A percentile compares a stretch with the other conserved stretches of the same genome.
phyloP scores from a whole-genome alignment of 2,113 vertebrate species.

The Chaenocephalus aceratus region DNA sequence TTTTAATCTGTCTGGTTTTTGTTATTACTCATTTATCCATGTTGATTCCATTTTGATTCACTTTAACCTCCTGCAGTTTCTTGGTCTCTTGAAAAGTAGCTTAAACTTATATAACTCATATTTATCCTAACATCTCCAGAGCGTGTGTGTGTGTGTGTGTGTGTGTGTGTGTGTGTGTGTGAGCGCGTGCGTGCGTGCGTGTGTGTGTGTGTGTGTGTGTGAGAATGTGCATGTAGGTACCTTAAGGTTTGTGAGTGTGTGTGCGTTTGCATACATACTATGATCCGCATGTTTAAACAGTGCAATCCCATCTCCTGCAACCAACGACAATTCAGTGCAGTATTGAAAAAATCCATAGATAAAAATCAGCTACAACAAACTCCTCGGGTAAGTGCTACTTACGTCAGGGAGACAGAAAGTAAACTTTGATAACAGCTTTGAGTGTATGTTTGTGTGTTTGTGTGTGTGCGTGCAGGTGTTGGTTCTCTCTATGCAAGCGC shows the following conservation, averaged over 20 bases:
- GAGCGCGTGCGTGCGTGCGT: background rate
- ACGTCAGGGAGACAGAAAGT: conserved; percentile 40
- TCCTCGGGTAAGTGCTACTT: conserved; percentile 2
- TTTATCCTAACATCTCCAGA: background rate
- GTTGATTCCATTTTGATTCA: background rate
- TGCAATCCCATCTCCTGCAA: background rate
- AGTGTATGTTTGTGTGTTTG: conserved; percentile 23
- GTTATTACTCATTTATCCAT: background rate
- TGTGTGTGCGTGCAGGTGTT: conserved; percentile 45
- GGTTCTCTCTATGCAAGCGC: conserved; percentile 65
- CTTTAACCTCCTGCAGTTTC: background rate
- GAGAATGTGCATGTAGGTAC: background rate
- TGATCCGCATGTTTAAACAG: background rate
- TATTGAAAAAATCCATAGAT: background rate
- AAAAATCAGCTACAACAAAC: conserved; percentile 20
- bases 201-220: background rate
- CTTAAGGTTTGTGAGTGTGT: background rate
- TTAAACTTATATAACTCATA: background rate
- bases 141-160: background rate
- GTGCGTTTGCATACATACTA: background rate
- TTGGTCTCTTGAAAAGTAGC: background rate
- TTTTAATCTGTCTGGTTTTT: background rate
- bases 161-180: background rate
- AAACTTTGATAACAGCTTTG: conserved; percentile 47
- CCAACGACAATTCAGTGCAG: background rate